Evolutionary conservation across 1,140 invertebrate genomes (phyloP).

Genomic region (Zaprionus capensis): DNA sequence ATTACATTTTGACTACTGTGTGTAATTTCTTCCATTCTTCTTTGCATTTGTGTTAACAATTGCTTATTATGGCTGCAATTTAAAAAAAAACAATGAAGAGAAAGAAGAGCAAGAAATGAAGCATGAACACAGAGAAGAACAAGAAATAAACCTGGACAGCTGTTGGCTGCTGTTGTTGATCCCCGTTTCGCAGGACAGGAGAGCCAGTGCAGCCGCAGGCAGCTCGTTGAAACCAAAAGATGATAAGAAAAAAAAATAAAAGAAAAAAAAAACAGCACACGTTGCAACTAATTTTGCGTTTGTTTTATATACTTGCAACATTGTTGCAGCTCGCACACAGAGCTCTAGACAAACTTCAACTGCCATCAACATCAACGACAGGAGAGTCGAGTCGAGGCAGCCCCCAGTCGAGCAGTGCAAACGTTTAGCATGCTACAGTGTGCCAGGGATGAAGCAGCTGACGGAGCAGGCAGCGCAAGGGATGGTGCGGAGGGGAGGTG

Average conservation of each 20-base stretch:
- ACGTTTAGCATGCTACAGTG: constrained; percentile 58
- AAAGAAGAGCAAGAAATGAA: background rate
- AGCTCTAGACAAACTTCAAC: constrained; percentile 69
- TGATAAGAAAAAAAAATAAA: constrained; percentile 13
- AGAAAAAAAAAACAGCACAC: constrained; percentile 48
- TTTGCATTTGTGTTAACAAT: constrained; percentile 7
- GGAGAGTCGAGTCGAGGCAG: constrained; percentile 23
- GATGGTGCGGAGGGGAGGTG: background rate
- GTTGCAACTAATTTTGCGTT: constrained; percentile 76
- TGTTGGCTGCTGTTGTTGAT: constrained; percentile 29
- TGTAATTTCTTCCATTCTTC: background rate
- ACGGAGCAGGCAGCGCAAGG: background rate
- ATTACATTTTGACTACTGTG: background rate
- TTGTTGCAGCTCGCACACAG: constrained; percentile 59
- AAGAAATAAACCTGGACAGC: constrained; percentile 36
- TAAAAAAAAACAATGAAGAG: background rate
- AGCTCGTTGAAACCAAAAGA: constrained; percentile 35
- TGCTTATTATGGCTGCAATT: constrained; percentile 5
- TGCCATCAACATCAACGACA: constrained; percentile 67
- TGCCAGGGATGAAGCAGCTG: background rate
- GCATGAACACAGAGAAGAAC: background rate
- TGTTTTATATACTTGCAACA: constrained; percentile 79
- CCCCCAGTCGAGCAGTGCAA: constrained; percentile 36
- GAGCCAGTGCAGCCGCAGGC: constrained; percentile 31
- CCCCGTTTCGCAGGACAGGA: background rate